Evolutionary conservation across 2,888 invertebrate species (phyloP).

Genomic region (Ophion obscuratus): DNA sequence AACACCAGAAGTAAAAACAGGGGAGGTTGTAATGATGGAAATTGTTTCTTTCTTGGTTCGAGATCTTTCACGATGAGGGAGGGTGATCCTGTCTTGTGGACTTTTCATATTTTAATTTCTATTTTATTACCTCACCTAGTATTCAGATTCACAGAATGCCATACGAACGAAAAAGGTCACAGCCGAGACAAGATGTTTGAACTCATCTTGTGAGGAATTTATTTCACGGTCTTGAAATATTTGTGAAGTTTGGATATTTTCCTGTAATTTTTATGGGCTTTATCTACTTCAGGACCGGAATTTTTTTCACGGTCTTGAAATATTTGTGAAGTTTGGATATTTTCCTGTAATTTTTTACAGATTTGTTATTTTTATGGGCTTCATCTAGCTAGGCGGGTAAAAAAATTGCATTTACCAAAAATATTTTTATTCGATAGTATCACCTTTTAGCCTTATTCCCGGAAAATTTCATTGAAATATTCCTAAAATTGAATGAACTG

Average conservation of each 20-base stretch:
- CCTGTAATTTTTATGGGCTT: not conserved
- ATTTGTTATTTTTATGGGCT: too few relatives aligned
- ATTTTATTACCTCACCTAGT: not conserved
- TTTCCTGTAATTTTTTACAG: not conserved
- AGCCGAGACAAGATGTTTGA: not conserved
- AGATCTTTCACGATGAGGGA: not conserved
- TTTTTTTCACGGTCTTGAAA: not conserved
- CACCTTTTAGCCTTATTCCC: too few relatives aligned
- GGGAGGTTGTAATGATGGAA: not conserved
- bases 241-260: not conserved
- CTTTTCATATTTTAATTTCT: not conserved
- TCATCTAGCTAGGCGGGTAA: too few relatives aligned
- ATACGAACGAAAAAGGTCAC: not conserved
- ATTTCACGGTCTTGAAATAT: not conserved
- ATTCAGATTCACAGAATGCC: not conserved
- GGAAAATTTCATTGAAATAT: too few relatives aligned
- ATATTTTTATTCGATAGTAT: too few relatives aligned
- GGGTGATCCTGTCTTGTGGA: not conserved
- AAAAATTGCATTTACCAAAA: too few relatives aligned
- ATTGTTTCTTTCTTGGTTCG: not conserved
- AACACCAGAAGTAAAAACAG: not conserved
- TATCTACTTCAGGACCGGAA: not conserved
- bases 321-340: not conserved
- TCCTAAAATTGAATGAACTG: too few relatives aligned
- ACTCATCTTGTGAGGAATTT: not conserved